These are phyloP conservation scores for Lasius fuliginosus DNA, from an alignment of 2,888 invertebrate genomes.

Conservation along the genomic window DNA sequence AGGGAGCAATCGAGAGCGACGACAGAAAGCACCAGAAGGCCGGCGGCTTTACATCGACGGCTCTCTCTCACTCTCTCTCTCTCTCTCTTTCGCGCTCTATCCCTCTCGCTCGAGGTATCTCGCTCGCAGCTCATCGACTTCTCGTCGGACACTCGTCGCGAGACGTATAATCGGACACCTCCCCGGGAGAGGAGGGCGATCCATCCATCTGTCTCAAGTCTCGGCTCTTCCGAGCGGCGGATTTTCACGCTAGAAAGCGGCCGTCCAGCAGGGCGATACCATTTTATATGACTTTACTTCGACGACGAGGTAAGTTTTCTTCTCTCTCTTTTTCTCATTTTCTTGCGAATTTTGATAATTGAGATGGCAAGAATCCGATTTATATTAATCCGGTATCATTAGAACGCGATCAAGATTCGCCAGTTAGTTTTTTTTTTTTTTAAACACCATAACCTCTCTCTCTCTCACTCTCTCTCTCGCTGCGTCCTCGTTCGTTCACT, in stretches of 20 bases:
- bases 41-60: conserved; percentile 7
- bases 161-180: conserved; percentile 74
- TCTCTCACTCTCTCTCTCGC: conserved; percentile 17
- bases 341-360: neutral
- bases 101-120: conserved; percentile 12
- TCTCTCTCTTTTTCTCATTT: conserved; percentile 22
- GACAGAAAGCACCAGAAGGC: conserved; percentile 25
- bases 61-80: neutral
- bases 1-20: neutral
- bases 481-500: conserved; percentile 41
- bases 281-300: conserved; percentile 99
- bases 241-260: conserved; percentile 86
- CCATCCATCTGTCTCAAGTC: conserved; percentile 81
- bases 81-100: neutral
- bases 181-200: conserved; percentile 78
- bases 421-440: neutral
- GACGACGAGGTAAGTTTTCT: conserved; percentile 93
- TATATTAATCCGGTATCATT: neutral
- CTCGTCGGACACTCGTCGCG: conserved; percentile 63
- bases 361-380: neutral
- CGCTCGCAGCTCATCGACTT: conserved; percentile 8
- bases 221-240: conserved; percentile 73
- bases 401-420: neutral
- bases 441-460: neutral
- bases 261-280: conserved; percentile 96